These are phyloP conservation scores for Hymenopus coronatus DNA, from an alignment of 2,888 invertebrate genomes.

Conservation along the genomic window DNA sequence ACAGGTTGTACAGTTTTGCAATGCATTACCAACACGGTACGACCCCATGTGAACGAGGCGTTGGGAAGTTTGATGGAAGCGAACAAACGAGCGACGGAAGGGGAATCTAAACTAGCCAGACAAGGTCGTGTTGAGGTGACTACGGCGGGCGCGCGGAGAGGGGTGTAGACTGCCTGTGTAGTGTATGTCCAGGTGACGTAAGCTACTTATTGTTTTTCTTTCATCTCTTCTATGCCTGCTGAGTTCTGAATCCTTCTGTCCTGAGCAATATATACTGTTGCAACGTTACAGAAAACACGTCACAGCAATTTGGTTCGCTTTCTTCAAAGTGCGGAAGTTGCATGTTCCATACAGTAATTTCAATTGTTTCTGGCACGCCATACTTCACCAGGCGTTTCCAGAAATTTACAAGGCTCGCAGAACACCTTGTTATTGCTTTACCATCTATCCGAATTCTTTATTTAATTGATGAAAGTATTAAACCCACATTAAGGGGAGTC, in stretches of 20 bases:
- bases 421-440: neutral
- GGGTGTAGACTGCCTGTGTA: neutral
- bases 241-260: neutral
- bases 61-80: neutral
- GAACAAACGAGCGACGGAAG: constrained; percentile 2
- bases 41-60: neutral
- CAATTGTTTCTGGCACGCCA: neutral
- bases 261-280: neutral
- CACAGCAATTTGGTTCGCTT: neutral
- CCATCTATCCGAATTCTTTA: too few relatives aligned
- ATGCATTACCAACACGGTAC: neutral
- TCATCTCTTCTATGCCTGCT: neutral
- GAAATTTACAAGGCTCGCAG: neutral
- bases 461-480: too few relatives aligned
- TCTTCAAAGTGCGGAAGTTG: neutral
- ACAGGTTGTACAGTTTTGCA: neutral
- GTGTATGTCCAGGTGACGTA: constrained; percentile 4
- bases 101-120: constrained; percentile 19
- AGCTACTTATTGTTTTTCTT: constrained; percentile 15
- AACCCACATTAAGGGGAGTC: too few relatives aligned
- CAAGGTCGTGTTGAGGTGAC: constrained; percentile 20
- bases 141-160: neutral
- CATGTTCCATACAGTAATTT: neutral
- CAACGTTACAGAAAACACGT: neutral
- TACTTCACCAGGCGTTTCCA: neutral